A percentile compares a stretch with the other conserved stretches of the same genome.
phyloP scores from a whole-genome alignment of 2,797 vertebrate species.

The Pantherophis vulpinus region DNA sequence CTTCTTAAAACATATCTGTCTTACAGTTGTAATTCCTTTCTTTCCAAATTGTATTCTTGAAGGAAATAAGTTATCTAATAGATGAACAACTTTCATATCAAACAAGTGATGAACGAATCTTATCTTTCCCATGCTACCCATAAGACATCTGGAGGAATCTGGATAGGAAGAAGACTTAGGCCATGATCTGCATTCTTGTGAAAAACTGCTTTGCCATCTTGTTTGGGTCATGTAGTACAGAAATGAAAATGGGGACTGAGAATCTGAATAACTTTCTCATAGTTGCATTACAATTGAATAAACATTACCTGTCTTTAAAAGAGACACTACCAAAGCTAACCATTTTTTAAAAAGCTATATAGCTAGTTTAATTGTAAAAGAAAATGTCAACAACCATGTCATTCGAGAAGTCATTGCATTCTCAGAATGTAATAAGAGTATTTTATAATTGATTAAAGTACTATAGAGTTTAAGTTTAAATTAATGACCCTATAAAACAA shows the following conservation, averaged over 20 bases:
- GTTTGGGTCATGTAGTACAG: not conserved
- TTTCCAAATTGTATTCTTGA: slow-evolving; percentile 9
- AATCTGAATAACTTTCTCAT: not conserved
- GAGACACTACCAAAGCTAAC: not conserved
- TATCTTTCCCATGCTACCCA: slow-evolving; percentile 39
- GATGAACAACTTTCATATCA: slow-evolving; percentile 4
- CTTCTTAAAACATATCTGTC: not conserved
- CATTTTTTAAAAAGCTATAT: not conserved
- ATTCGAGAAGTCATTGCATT: not conserved
- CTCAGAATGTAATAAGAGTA: not conserved
- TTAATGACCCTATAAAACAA: not conserved
- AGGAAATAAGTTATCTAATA: not conserved
- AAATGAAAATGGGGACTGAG: not conserved
- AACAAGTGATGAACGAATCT: slow-evolving; percentile 40
- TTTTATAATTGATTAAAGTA: not conserved
- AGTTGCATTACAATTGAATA: not conserved
- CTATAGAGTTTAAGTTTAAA: not conserved
- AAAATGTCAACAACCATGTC: not conserved
- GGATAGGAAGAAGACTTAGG: accelerated
- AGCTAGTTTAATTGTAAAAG: not conserved
- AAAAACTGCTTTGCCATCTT: not conserved
- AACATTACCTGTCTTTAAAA: not conserved
- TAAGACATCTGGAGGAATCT: slow-evolving; percentile 27
- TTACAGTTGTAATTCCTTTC: not conserved
- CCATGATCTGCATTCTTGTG: not conserved